A percentile compares a stretch with the other conserved stretches of the same genome.
Evolutionary conservation across 2,113 vertebrate genomes (phyloP).

Genomic region (Entelurus aequoreus): DNA sequence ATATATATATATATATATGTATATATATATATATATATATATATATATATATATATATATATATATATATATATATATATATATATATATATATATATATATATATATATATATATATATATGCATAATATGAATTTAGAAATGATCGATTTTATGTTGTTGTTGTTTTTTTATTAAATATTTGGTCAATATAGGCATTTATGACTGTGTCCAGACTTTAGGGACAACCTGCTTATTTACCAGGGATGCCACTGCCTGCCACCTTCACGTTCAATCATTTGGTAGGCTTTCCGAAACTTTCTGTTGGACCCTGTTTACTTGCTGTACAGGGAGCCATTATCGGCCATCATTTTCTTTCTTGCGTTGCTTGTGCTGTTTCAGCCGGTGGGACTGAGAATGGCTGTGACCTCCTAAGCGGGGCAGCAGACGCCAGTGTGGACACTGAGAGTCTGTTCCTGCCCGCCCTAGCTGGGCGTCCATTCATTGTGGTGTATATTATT

Average conservation of each 20-base stretch:
- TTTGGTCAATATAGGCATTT: too few species aligned
- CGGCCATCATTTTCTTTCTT: slow-evolving; percentile 43
- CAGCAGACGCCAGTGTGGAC: slow-evolving; percentile 49
- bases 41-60: too few species aligned
- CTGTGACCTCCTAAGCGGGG: slow-evolving; percentile 27
- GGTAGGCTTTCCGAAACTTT: slow-evolving; percentile 29
- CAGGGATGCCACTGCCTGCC: slow-evolving; percentile 36
- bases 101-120: too few species aligned
- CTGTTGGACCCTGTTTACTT: slow-evolving; percentile 26
- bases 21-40: too few species aligned
- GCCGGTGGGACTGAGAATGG: slow-evolving; percentile 17
- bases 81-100: too few species aligned
- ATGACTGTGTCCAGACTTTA: too few species aligned
- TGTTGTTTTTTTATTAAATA: too few species aligned
- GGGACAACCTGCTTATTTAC: slow-evolving; percentile 13
- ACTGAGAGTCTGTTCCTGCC: slow-evolving; percentile 51
- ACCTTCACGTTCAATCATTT: slow-evolving; percentile 31
- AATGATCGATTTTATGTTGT: too few species aligned
- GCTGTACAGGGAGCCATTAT: slow-evolving; percentile 27
- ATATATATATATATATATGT: too few species aligned
- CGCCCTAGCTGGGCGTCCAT: slow-evolving; percentile 52
- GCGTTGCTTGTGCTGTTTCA: slow-evolving; percentile 46
- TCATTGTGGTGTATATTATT: slow-evolving; percentile 73
- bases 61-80: too few species aligned
- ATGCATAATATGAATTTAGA: too few species aligned